A percentile compares a stretch with the other conserved stretches of the same genome.
Evolutionary conservation across 2,113 vertebrate species (phyloP).

Genomic region (Oreocharis arfaki): DNA sequence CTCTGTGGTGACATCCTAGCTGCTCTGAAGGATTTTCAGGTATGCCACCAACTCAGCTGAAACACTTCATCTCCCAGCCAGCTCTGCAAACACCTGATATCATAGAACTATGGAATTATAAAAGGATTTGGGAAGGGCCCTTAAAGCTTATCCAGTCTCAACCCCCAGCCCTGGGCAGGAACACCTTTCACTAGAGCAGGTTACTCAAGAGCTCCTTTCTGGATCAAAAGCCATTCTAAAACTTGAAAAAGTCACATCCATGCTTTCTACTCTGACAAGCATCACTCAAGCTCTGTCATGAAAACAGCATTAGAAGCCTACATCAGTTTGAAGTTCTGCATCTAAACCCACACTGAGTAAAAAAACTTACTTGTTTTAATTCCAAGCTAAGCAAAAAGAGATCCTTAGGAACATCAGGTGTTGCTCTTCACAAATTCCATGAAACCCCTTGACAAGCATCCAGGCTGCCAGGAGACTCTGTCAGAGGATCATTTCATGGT

Average conservation of each 20-base stretch:
- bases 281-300: not conserved
- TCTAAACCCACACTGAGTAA: not conserved
- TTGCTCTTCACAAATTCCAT: not conserved
- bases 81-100: not conserved
- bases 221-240: not conserved
- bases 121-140: not conserved
- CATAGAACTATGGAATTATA: not conserved
- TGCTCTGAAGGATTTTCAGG: not conserved
- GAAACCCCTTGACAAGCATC: not conserved
- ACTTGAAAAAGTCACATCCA: not conserved
- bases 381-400: not conserved
- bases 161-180: not conserved
- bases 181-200: not conserved
- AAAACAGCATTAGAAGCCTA: not conserved
- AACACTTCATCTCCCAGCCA: not conserved
- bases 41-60: not conserved
- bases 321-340: not conserved
- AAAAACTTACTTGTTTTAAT: not conserved
- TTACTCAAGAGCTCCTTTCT: not conserved
- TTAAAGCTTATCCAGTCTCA: not conserved
- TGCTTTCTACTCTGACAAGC: not conserved
- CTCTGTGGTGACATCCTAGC: not conserved
- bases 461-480: not conserved
- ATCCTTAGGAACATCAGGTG: not conserved
- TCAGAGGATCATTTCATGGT: not conserved